A percentile compares a stretch with the other conserved stretches of the same genome.
Conservation (phyloP, 2,113 vertebrate species). For the Zeus faber region DNA sequence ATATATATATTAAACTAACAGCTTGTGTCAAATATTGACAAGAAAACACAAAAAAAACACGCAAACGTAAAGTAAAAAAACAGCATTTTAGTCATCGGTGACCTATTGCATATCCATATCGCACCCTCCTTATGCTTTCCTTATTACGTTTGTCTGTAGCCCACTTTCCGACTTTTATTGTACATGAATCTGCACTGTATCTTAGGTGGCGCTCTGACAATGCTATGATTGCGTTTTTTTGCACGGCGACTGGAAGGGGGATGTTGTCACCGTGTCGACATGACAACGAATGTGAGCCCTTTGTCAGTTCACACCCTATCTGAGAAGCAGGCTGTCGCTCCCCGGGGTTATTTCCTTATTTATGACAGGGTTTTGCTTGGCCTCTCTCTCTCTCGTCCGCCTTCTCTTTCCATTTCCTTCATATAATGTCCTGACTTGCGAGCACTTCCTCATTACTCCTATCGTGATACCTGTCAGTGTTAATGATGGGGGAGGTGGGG, state of each 20-base stretch:
- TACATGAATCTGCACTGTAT: not conserved
- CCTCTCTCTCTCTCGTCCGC: constrained; percentile 24
- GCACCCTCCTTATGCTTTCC: no score
- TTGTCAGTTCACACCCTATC: constrained; percentile 47
- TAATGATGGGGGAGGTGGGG: constrained; percentile 80
- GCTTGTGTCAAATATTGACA: no score
- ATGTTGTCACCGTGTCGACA: constrained; percentile 43
- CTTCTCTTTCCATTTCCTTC: constrained; percentile 50
- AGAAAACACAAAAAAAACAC: no score
- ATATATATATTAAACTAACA: no score
- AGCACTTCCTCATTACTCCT: constrained; percentile 80
- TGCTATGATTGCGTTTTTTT: constrained; percentile 54
- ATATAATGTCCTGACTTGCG: constrained; percentile 70
- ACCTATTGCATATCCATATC: no score
- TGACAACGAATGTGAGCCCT: constrained; percentile 54
- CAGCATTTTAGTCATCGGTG: no score
- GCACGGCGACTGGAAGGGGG: constrained; percentile 12
- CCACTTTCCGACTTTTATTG: no score
- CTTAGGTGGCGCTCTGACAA: constrained; percentile 5
- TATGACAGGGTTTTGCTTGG: constrained; percentile 61
- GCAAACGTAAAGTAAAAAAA: no score
- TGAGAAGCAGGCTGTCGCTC: constrained; percentile 39
- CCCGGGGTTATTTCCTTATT: constrained; percentile 64
- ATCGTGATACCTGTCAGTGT: constrained; percentile 77
- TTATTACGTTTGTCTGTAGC: no score